These are phyloP conservation scores for Myiothlypis chrysogaster DNA, from an alignment of 2,797 vertebrate genomes.

Conservation along the genomic window DNA sequence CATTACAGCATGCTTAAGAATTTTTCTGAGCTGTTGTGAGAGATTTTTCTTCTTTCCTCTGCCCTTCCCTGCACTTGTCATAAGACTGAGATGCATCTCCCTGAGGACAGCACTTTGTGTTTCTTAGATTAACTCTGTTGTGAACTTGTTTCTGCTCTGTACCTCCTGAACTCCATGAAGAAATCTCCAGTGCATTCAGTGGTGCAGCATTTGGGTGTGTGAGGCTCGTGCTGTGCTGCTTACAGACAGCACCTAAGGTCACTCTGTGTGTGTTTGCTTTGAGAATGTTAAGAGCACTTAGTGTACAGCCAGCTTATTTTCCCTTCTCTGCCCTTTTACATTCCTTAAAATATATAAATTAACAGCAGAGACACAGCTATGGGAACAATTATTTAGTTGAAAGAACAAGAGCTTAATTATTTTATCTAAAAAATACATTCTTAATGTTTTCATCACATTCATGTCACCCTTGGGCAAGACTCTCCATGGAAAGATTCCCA, in stretches of 20 bases:
- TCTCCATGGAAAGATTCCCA: background rate
- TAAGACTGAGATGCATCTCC: background rate
- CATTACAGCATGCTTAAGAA: background rate
- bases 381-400: background rate
- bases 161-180: background rate
- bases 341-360: background rate
- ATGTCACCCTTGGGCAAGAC: background rate
- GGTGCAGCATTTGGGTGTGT: background rate
- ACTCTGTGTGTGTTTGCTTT: background rate
- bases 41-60: background rate
- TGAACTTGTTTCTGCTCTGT: background rate
- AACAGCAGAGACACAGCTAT: background rate
- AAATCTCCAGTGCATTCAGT: background rate
- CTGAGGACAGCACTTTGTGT: background rate
- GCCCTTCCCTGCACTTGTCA: background rate
- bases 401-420: background rate
- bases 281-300: background rate
- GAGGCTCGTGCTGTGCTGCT: background rate
- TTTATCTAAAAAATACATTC: background rate
- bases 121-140: background rate
- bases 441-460: background rate
- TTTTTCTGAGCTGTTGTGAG: background rate
- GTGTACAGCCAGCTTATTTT: background rate
- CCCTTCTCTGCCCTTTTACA: background rate
- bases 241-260: conserved; percentile 20